Conservation (phyloP, 1,140 invertebrate genomes). For the Ceratitis capitata region DNA sequence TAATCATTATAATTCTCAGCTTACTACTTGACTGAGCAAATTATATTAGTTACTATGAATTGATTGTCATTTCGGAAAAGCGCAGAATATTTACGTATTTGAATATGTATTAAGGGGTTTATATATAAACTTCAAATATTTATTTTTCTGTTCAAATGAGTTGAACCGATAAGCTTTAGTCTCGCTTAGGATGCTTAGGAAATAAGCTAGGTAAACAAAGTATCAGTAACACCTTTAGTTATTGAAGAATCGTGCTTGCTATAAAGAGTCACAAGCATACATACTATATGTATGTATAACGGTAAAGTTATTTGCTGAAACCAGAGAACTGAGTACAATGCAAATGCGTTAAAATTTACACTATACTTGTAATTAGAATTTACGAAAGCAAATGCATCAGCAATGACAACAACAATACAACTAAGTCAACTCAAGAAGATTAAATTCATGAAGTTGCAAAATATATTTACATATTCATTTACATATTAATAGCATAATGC, state of each 20-base stretch:
- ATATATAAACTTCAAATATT: too few species aligned
- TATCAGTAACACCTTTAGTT: not conserved
- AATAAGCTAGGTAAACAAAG: not conserved
- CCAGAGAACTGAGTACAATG: not conserved
- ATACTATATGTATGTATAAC: too few species aligned
- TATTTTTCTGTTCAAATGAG: too few species aligned
- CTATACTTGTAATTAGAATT: conserved; percentile 12
- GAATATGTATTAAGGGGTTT: too few species aligned
- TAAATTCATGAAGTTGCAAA: conserved; percentile 24
- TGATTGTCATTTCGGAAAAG: not conserved
- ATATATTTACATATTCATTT: conserved; percentile 24
- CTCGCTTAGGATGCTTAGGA: not conserved
- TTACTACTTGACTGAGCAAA: not conserved
- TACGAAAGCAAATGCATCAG: not conserved
- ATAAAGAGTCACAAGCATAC: too few species aligned
- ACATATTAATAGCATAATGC: not conserved
- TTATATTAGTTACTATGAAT: not conserved
- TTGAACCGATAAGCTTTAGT: not conserved
- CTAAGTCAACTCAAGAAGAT: not conserved
- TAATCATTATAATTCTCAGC: not conserved
- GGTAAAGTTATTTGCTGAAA: not conserved
- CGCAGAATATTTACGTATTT: not conserved
- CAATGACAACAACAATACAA: not conserved
- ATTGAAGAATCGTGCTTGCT: too few species aligned
- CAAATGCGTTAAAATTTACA: not conserved